Conservation (phyloP, 1,140 invertebrate species). For the Conus ventricosus region DNA sequence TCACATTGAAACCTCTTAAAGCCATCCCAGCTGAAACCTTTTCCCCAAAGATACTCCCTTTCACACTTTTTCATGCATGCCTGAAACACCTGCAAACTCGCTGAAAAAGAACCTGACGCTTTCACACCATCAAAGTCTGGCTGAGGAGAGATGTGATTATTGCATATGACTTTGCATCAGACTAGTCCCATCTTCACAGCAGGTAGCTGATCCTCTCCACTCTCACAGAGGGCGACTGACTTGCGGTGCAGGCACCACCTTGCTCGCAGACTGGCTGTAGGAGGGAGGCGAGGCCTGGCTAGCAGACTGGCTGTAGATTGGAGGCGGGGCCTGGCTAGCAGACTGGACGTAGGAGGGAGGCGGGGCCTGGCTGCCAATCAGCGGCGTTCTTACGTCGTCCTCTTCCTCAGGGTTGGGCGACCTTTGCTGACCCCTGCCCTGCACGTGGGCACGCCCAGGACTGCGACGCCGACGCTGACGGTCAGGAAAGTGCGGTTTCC, state of each 20-base stretch:
- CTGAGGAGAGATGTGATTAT: too few species aligned
- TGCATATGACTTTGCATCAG: too few species aligned
- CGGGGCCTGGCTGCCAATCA: background rate
- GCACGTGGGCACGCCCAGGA: background rate
- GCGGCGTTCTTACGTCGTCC: background rate
- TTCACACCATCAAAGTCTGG: too few species aligned
- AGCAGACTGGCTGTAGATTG: background rate
- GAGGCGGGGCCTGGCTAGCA: too few species aligned
- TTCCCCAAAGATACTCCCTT: too few species aligned
- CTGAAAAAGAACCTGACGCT: too few species aligned
- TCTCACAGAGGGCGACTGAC: background rate
- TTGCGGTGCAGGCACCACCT: background rate
- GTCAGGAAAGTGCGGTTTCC: constrained; percentile 11
- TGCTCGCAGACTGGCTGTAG: background rate
- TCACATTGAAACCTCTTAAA: too few species aligned
- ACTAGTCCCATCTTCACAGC: too few species aligned
- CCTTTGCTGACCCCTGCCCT: background rate
- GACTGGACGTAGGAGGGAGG: background rate
- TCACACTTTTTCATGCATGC: too few species aligned
- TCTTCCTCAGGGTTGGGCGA: background rate
- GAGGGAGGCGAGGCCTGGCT: background rate
- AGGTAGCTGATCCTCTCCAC: too few species aligned
- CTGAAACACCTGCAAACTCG: too few species aligned
- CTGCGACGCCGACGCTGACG: background rate
- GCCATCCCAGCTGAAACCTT: too few species aligned